A percentile compares a stretch with the other conserved stretches of the same genome.
These are phyloP conservation scores for Pycnonotus jocosus DNA, from an alignment of 2,113 vertebrate species.

Conservation along the genomic window DNA sequence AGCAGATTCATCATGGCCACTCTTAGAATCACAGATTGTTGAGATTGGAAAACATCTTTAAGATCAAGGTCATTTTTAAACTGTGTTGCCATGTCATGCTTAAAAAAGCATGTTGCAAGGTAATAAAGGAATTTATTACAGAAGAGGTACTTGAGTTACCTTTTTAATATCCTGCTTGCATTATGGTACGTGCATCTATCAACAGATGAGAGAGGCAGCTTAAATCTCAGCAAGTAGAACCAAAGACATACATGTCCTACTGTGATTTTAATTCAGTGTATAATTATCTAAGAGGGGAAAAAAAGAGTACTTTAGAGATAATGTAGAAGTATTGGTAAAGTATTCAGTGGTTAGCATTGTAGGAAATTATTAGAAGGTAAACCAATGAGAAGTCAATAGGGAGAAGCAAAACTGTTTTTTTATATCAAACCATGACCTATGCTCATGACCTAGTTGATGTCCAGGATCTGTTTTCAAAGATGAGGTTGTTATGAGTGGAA, in stretches of 20 bases:
- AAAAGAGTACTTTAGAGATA: neutral
- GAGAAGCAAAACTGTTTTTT: neutral
- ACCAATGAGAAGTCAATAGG: neutral
- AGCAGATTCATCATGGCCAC: neutral
- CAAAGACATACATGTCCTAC: conserved; percentile 6
- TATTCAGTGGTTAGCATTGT: conserved; percentile 1
- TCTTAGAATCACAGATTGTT: neutral
- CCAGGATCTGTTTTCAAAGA: neutral
- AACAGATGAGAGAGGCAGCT: neutral
- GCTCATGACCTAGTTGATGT: neutral
- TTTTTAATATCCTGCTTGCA: conserved; percentile 50
- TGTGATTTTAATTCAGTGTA: conserved; percentile 52
- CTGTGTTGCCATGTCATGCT: neutral
- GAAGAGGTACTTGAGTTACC: neutral
- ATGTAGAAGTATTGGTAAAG: conserved; percentile 2
- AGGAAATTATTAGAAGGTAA: neutral
- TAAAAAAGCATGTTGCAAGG: conserved; percentile 9
- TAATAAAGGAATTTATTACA: conserved; percentile 11
- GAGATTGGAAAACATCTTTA: neutral
- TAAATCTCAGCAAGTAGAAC: conserved; percentile 15
- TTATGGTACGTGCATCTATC: neutral
- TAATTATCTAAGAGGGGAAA: conserved; percentile 10
- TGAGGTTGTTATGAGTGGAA: neutral
- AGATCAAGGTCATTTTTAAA: neutral
- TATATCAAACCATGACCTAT: neutral